A percentile compares a stretch with the other conserved stretches of the same genome.
These are phyloP conservation scores for Spizella passerina DNA, from an alignment of 2,797 vertebrate genomes.

Conservation along the genomic window DNA sequence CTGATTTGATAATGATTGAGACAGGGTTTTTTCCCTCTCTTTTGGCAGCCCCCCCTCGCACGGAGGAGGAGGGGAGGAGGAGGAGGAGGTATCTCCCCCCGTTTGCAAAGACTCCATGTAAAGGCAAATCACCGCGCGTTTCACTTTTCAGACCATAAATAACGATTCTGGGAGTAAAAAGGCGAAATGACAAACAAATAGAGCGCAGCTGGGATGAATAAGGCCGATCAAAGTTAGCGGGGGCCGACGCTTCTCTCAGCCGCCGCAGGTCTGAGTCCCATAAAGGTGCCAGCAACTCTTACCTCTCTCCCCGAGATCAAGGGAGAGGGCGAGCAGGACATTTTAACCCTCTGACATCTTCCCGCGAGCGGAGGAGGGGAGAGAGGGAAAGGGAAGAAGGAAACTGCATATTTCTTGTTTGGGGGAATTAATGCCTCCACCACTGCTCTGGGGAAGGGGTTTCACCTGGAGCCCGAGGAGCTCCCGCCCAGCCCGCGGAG, in stretches of 20 bases:
- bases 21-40: background rate
- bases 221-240: conserved; percentile 83
- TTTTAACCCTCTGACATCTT: conserved; percentile 65
- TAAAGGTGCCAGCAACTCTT: conserved; percentile 85
- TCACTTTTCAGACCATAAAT: conserved; percentile 74
- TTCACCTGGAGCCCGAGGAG: background rate
- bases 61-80: too few species aligned
- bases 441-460: background rate
- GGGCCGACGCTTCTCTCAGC: conserved; percentile 64
- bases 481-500: background rate
- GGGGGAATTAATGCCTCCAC: background rate
- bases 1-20: conserved; percentile 62
- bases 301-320: conserved; percentile 80
- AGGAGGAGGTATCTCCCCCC: background rate
- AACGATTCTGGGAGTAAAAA: conserved; percentile 69
- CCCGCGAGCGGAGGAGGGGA: background rate
- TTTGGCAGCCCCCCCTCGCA: background rate
- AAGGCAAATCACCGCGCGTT: background rate
- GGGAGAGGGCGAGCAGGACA: conserved; percentile 55
- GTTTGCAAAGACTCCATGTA: background rate
- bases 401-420: background rate
- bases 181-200: conserved; percentile 80
- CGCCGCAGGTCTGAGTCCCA: conserved; percentile 77
- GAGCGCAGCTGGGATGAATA: conserved; percentile 85
- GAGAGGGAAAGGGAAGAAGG: background rate